phyloP scores from a whole-genome alignment of 2,888 invertebrate genomes.

The Leptopilina syphax region DNA sequence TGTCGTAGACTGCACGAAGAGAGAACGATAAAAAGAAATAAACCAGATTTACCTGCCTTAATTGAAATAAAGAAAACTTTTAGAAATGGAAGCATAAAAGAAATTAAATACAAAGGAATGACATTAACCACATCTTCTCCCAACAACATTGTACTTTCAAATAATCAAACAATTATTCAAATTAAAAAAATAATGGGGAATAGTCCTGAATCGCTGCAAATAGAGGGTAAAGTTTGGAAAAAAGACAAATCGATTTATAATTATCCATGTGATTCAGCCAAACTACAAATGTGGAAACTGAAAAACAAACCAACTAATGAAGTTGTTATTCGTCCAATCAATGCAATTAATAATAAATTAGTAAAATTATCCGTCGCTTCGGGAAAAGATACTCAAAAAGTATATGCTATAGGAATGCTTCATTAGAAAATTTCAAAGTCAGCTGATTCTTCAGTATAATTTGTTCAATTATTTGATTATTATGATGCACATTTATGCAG shows the following conservation, averaged over 20 bases:
- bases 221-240: not conserved
- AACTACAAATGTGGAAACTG: conserved; percentile 13
- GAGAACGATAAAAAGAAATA: conserved; percentile 7
- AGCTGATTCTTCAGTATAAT: not conserved
- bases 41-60: not conserved
- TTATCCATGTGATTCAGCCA: conserved; percentile 27
- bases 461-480: not conserved
- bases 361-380: not conserved
- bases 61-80: conserved; percentile 33
- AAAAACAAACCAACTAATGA: not conserved
- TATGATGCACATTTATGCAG: too few species aligned
- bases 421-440: conserved; percentile 1
- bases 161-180: conserved; percentile 1
- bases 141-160: conserved; percentile 35
- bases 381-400: not conserved
- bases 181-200: not conserved
- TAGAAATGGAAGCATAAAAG: not conserved
- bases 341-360: not conserved
- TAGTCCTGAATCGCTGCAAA: not conserved
- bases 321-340: not conserved
- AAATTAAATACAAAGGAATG: conserved; percentile 39
- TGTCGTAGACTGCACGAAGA: conserved; percentile 48
- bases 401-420: not conserved
- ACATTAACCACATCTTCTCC: conserved; percentile 37
- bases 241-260: conserved; percentile 12